phyloP scores from a whole-genome alignment of 2,113 vertebrate species.

The Strix aluco region DNA sequence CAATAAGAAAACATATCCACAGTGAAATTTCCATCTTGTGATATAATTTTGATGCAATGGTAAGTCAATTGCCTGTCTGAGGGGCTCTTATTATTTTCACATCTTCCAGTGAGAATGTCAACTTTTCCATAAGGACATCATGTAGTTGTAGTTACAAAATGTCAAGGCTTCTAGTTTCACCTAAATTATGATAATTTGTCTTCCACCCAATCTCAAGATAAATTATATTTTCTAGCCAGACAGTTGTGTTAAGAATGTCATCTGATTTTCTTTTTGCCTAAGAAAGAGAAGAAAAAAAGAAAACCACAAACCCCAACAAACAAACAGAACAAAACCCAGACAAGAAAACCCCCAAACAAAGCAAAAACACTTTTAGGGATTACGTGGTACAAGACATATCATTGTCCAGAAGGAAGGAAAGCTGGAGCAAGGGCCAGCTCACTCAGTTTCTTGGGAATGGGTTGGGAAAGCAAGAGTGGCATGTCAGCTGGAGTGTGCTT shows the following conservation, averaged over 20 bases:
- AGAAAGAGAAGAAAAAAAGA: not conserved
- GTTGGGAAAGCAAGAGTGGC: not conserved
- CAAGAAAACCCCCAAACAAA: not conserved
- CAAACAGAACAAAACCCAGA: not conserved
- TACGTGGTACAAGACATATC: not conserved
- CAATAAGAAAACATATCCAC: not conserved
- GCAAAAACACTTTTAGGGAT: not conserved
- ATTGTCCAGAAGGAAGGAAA: not conserved
- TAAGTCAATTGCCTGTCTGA: not conserved
- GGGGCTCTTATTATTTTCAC: not conserved
- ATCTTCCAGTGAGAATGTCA: not conserved
- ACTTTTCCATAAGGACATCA: not conserved
- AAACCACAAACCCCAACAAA: not conserved
- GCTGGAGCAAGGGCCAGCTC: not conserved
- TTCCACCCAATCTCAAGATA: not conserved
- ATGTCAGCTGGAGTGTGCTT: not conserved
- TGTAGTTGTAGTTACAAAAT: not conserved
- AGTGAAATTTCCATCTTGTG: not conserved
- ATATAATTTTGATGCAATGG: not conserved
- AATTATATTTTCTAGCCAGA: not conserved
- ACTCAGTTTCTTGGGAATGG: fast-evolving
- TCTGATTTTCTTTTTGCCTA: not conserved
- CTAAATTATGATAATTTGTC: constrained; percentile 5
- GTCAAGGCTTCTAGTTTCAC: not conserved
- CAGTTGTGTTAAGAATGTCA: not conserved